Evolutionary conservation across 2,113 vertebrate genomes (phyloP).

Genomic region (Okapia johnstoni): DNA sequence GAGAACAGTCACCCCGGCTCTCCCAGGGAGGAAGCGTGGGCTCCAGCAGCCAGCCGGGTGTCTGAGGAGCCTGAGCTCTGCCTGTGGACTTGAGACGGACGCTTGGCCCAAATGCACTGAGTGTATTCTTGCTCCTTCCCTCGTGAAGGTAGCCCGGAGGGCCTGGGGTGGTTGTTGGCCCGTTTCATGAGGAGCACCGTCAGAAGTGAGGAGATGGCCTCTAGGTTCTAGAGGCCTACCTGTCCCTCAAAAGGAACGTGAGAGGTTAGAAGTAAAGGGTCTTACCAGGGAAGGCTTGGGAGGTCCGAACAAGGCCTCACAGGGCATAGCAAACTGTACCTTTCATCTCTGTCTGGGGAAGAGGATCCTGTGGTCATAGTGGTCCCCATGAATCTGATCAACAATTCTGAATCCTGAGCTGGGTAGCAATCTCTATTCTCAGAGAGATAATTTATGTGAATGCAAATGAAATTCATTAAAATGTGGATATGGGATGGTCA

Average conservation of each 20-base stretch:
- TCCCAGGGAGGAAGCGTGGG: not conserved
- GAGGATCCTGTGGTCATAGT: not conserved
- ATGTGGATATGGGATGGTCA: accelerated
- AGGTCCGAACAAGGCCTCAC: not conserved
- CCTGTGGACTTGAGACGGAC: not conserved
- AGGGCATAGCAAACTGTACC: accelerated
- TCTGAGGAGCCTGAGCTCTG: too few relatives aligned
- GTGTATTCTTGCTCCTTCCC: accelerated
- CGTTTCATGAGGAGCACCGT: accelerated
- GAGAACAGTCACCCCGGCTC: conserved; percentile 15
- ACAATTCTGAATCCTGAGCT: not conserved
- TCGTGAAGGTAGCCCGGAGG: accelerated
- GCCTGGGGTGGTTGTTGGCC: not conserved
- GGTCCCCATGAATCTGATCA: not conserved
- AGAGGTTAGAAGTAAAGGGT: accelerated
- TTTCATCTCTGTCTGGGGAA: not conserved
- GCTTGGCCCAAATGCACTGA: accelerated
- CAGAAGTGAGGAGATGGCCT: not conserved
- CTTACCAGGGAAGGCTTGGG: not conserved
- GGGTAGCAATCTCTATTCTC: not conserved
- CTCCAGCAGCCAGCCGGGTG: accelerated
- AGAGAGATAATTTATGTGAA: not conserved
- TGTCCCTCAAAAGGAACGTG: accelerated
- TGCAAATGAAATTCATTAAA: accelerated
- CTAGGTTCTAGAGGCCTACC: not conserved